Base-by-base conservation (phyloP, 2,113 vertebrate genomes). In the Rhynchopsitta pachyrhyncha region DNA sequence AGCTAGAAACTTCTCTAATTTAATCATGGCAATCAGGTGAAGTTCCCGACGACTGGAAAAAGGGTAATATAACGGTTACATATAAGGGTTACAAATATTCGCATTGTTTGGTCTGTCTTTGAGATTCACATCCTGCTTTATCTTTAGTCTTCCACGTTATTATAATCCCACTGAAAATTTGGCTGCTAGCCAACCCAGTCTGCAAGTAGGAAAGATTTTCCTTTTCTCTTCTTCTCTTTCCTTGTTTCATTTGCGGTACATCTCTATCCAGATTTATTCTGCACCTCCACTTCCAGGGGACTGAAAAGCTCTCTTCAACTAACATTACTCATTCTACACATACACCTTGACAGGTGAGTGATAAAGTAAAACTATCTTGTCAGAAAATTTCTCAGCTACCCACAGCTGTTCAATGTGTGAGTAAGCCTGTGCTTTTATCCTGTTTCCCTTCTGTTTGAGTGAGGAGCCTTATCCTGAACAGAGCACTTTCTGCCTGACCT, bases 371-470 rank as follows among this genome's bases (percentile, higher is more conserved):
- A 82, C 39, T 52, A 5, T 69, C 80, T 88, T 64, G 62, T 49
- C 82, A 84, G 80, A 95, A 97, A 86, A 62, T 76, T 76, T 90
- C 88, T 64, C 49, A 9, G 71, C 44, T 68, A 68, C 52, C 50
- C 47, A 49, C 69, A 84, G 81, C 69, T 84, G 62, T 79, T 92
- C 88, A 52, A 57, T 0, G 0, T 81, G 88, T 90, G 80, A 77
- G 55, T n/a, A 28, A 96, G 52, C 39, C 76, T 24, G 19, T 73
- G 74, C 52, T 87, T 90, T 84, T 68, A n/a, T n/a, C 10, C 22
- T 23, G 27, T 33, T 93, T 68, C 73, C 28, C 55, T 81, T 84
- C 82, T 63, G 19, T 86, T 52, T 60, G 62, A 93, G 69, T 13
- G 41, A 88, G 67, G 37, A 87, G 35, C 49, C 46, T 62, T 73